Base-by-base conservation (phyloP, 2,113 vertebrate genomes). In the Neotoma lepida region DNA sequence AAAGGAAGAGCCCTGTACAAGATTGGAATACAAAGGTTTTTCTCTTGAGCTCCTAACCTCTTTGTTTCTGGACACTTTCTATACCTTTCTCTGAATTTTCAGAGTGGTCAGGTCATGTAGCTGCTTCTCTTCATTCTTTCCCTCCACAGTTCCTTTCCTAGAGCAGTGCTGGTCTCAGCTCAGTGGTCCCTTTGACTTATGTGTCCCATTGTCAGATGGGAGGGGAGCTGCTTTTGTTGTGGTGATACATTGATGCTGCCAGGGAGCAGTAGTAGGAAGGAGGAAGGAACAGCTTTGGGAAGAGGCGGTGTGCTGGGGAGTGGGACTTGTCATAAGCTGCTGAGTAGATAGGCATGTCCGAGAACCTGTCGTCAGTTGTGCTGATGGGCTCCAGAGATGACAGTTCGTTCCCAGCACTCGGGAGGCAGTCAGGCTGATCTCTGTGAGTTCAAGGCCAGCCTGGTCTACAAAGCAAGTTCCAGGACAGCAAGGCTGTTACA, bases 81-180 rank as follows among this genome's bases (percentile, higher is more conserved):
- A 0, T 94, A 33, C 66, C 80, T 0, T 49, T 96, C 46, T 90
- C 44, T 86, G 39, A 88, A 68, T 96, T 64, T 90, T 13, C 58
- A 56, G 28, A 76, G 46, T 93, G 88, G 85, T 88, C 17, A 82
- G 51, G 22, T 73, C 3, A 26, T 88, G 12, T 10, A 82, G 22
- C 28, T 8, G 6, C 87, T 18, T n/a, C 17, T 86, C 44, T 81
- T 87, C 15, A n/a, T 95, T 94, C 64, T 61, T 93, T 86, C 35
- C 17, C 33, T 46, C 2, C 6, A 64, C 56, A 46, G 33, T 88
- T 94, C 12, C n/a, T 90, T 88, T 82, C n/a, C 13, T 56, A 35
- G 85, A 73, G 14, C 56, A 44, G 39, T n/a, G 49, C 24, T 88
- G 30, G 12, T 80, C 44, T 89, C n/a, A 13, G 28, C 81, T 82